These are phyloP conservation scores for Phrynocephalus versicolor DNA, from an alignment of 2,113 vertebrate species.

Conservation along the genomic window DNA sequence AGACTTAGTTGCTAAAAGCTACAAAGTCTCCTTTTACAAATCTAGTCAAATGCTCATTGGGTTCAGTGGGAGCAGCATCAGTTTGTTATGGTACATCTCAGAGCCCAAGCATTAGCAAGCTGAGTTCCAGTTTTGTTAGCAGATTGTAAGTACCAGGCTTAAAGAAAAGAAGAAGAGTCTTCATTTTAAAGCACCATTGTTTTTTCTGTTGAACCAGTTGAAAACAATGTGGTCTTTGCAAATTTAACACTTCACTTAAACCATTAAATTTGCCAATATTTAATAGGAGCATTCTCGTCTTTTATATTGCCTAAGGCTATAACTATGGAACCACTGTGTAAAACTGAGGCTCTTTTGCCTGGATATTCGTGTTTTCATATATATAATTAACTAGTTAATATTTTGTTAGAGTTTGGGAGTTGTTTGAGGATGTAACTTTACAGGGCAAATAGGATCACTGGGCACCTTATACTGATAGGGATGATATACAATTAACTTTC, in stretches of 20 bases:
- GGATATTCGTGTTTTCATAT: background rate
- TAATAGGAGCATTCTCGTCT: background rate
- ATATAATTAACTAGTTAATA: background rate
- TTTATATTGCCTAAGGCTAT: background rate
- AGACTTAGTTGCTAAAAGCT: background rate
- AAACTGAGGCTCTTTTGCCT: background rate
- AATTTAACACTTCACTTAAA: slow-evolving; percentile 9
- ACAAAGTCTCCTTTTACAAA: background rate
- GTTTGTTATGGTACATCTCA: background rate
- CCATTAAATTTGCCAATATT: background rate
- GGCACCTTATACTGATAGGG: background rate
- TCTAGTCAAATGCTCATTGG: background rate
- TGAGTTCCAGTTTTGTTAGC: background rate
- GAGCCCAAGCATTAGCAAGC: background rate
- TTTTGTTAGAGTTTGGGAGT: background rate
- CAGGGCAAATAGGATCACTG: background rate
- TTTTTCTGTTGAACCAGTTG: background rate
- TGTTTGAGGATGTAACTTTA: background rate
- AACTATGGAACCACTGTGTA: background rate
- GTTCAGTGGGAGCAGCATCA: background rate
- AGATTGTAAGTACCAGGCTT: background rate
- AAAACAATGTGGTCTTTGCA: background rate
- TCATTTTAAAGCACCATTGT: background rate
- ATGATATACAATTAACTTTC: background rate
- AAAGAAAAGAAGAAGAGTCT: background rate